Evolutionary conservation across 2,797 vertebrate genomes (phyloP), one percentile per base, ranked within the genome.

Genomic region (Halcyon badia): DNA sequence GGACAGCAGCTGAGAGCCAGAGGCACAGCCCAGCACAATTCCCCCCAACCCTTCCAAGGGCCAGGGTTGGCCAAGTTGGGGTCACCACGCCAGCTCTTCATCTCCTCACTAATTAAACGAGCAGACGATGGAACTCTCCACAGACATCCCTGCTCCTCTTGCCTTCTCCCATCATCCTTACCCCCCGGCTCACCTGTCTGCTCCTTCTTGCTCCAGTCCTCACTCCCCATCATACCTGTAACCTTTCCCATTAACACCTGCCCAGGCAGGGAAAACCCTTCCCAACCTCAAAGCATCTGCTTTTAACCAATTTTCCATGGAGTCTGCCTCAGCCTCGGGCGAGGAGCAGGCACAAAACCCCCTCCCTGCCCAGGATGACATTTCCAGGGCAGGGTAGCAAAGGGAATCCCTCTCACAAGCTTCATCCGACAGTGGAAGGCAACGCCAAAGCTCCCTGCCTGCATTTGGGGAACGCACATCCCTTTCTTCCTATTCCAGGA

Each of bases 331-430:
- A 78, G 90, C 96, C 94, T 90, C 4, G 3, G 72, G 93, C 56
- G 1, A 96, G 81, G 93, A 97, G 88, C 94, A 91, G 93, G 77
- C 96, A 97, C 69, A 33, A 26, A 93, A 22, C 56, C 90, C 89
- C 68, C 86, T 96, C 89, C 78, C 48, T 31, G 1, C 48, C 80
- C 95, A 65, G 89, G 83, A 82, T 95, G 89, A 92, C 92, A 92
- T 95, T 97, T 97, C 94, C 97, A 96, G 95, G 97, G 97, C 92
- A 96, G 92, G 88, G 77, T 64, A 94, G 90, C 95, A 97, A 85
- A 95, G 64, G 56, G 60, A 82, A 87, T 62, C 84, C 94, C 79
- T 93, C 87, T 78, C 54, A 25, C 15, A 11, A 87, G 89, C 91
- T 91, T 71, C 72, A 49, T 35, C 85, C 86, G 88, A 81, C 13